These are phyloP conservation scores for Zaprionus lineosus DNA, from an alignment of 2,888 invertebrate genomes.

Conservation along the genomic window DNA sequence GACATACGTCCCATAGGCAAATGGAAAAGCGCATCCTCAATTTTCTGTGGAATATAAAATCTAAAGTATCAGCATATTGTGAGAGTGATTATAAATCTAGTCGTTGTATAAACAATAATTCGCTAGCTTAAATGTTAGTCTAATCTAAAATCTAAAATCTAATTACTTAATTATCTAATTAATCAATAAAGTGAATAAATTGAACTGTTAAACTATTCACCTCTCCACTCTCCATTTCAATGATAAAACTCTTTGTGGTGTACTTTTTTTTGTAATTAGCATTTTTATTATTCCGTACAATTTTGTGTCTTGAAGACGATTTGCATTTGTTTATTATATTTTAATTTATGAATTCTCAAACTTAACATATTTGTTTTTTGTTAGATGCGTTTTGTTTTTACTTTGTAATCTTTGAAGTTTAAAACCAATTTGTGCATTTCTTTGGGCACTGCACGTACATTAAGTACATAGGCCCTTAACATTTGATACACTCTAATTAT, in stretches of 20 bases:
- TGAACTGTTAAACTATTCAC: neutral
- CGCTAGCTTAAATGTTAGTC: slow-evolving; percentile 17
- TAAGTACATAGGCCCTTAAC: slow-evolving; percentile 19
- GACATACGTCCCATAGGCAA: too few relatives aligned
- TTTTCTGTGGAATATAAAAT: slow-evolving; percentile 26
- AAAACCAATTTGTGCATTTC: slow-evolving; percentile 75
- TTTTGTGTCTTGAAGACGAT: slow-evolving; percentile 60
- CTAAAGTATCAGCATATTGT: slow-evolving; percentile 65
- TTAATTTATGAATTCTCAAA: slow-evolving; percentile 52
- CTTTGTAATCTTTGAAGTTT: slow-evolving; percentile 46
- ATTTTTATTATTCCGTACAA: slow-evolving; percentile 33
- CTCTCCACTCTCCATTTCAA: too few relatives aligned
- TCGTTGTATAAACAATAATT: slow-evolving; percentile 55
- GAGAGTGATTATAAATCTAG: slow-evolving; percentile 75
- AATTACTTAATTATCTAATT: too few relatives aligned
- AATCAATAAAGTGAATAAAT: too few relatives aligned
- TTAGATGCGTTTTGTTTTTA: slow-evolving; percentile 1
- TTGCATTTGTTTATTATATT: slow-evolving; percentile 43
- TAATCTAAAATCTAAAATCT: slow-evolving; percentile 4
- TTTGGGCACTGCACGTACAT: slow-evolving; percentile 22
- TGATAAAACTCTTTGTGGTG: slow-evolving; percentile 3
- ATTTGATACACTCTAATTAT: slow-evolving; percentile 25
- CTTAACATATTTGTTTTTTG: slow-evolving; percentile 43
- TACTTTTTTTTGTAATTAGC: slow-evolving; percentile 18
- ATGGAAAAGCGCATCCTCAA: neutral